Conservation (phyloP, 2,888 invertebrate species). For the Brachypterus glaber region DNA sequence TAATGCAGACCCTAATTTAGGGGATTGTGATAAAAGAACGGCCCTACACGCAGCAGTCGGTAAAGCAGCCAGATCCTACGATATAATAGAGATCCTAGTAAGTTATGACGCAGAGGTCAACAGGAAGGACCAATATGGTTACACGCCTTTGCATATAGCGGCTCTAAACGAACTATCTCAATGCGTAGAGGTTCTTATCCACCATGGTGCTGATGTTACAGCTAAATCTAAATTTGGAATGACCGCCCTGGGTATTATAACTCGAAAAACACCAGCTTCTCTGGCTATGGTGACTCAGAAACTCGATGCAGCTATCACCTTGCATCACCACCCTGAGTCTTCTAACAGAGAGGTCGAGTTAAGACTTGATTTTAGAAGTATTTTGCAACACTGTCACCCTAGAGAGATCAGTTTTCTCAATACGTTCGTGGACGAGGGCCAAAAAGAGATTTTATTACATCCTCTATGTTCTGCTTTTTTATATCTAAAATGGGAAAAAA, state of each 20-base stretch:
- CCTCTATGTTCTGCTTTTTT: slow-evolving; percentile 81
- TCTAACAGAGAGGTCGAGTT: slow-evolving; percentile 73
- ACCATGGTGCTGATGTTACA: slow-evolving; percentile 81
- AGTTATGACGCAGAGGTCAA: slow-evolving; percentile 76
- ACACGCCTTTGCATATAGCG: slow-evolving; percentile 76
- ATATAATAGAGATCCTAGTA: slow-evolving; percentile 68
- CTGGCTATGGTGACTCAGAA: slow-evolving; percentile 74
- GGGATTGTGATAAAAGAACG: slow-evolving; percentile 72
- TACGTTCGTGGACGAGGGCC: slow-evolving; percentile 80
- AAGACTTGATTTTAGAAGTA: slow-evolving; percentile 71
- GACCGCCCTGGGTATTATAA: slow-evolving; percentile 75
- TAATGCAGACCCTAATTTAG: slow-evolving; percentile 67
- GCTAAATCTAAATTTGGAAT: slow-evolving; percentile 80
- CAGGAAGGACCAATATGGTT: slow-evolving; percentile 75
- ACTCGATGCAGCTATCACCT: slow-evolving; percentile 68
- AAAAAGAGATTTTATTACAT: slow-evolving; percentile 77
- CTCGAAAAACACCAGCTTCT: slow-evolving; percentile 78
- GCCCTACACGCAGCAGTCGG: slow-evolving; percentile 77
- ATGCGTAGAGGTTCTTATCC: slow-evolving; percentile 75
- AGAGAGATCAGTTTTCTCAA: slow-evolving; percentile 79
- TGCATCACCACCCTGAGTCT: slow-evolving; percentile 67
- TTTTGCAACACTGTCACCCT: slow-evolving; percentile 73
- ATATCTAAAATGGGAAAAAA: slow-evolving; percentile 84
- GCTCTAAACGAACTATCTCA: slow-evolving; percentile 76
- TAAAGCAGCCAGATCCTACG: slow-evolving; percentile 71